Conservation (phyloP, 1,140 invertebrate species). For the Harpegnathos saltator region DNA sequence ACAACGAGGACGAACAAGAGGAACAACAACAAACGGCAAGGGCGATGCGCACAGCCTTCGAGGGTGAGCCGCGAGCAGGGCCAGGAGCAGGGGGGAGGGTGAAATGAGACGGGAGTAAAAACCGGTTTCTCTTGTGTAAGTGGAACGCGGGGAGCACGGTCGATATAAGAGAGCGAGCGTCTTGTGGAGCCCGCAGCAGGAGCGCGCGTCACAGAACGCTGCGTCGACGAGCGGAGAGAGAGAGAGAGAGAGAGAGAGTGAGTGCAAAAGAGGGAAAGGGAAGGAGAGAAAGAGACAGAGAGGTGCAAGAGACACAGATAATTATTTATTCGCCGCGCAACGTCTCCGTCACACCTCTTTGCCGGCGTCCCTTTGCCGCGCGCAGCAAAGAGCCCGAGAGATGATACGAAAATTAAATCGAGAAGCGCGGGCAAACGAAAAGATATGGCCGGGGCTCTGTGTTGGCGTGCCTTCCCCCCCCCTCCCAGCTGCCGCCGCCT, state of each 20-base stretch:
- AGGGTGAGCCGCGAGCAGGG: background rate
- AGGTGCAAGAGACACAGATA: constrained; percentile 33
- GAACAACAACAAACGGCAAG: constrained; percentile 51
- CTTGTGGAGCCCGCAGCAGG: constrained; percentile 29
- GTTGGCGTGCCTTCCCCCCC: too few species aligned
- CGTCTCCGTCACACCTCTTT: background rate
- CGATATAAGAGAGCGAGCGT: constrained; percentile 35
- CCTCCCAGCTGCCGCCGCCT: background rate
- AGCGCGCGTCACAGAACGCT: constrained; percentile 32
- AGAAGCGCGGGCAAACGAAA: constrained; percentile 27
- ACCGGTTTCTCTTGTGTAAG: constrained; percentile 55
- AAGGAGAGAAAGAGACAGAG: too few species aligned
- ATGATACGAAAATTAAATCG: constrained; percentile 56
- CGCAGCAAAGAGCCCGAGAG: constrained; percentile 13
- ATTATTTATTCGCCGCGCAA: constrained; percentile 52
- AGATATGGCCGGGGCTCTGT: background rate
- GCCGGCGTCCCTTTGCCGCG: background rate
- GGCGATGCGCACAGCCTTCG: constrained; percentile 9
- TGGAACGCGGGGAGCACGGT: constrained; percentile 37
- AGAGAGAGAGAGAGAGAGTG: too few species aligned
- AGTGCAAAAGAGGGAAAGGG: too few species aligned
- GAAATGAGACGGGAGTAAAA: constrained; percentile 53
- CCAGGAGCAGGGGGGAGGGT: background rate
- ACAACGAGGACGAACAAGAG: constrained; percentile 11
- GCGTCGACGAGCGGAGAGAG: constrained; percentile 18